Base-by-base conservation (phyloP, 2,797 vertebrate genomes). In the Gallirallus australis region DNA sequence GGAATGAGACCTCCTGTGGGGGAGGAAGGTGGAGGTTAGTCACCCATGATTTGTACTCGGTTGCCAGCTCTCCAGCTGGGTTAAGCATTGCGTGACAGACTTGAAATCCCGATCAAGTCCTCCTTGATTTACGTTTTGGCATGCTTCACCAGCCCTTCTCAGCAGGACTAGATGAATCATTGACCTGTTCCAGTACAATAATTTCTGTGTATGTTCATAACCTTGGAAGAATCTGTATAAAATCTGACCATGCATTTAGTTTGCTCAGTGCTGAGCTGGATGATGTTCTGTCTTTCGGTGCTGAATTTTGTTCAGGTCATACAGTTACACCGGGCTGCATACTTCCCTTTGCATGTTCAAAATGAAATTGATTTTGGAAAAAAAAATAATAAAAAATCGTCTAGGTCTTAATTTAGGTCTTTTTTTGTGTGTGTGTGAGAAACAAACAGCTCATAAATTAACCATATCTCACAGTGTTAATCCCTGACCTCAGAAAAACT, bases 101-200 rank as follows among this genome's bases (percentile, higher is more conserved):
- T 82, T 80, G 86, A 87, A 90, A 84, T 52, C 73, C 89, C 16
- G 50, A 94, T 96, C 93, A 48, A 93, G 89, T 42, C 70, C 73
- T 42, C 70, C 73, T 83, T 97, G 90, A 95, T 91, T 95, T 96
- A 96, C 19, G 6, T 57, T 72, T 66, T 94, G 90, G 93, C 89
- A 92, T 12, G 39, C 50, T 81, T 77, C 37, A 80, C 35, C 59
- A 91, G 71, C 42, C 42, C 61, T 92, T 94, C 95, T 86, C 93
- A 97, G 94, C 93, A 95, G 93, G 95, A 82, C 66, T 86, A 81
- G 69, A 94, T 73, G 94, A 95, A 95, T 94, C 91, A 96, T 23
- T 89, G 93, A 94, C 90, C 91, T 96, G 95, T 96, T 96, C 93
- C 93, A 96, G 90, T 57, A 92, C 93, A 96, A 24, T 68, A 86